Evolutionary conservation across 2,888 invertebrate species (phyloP), one percentile per base, ranked within the genome.

Genomic region (Lasioglossum malachurum): DNA sequence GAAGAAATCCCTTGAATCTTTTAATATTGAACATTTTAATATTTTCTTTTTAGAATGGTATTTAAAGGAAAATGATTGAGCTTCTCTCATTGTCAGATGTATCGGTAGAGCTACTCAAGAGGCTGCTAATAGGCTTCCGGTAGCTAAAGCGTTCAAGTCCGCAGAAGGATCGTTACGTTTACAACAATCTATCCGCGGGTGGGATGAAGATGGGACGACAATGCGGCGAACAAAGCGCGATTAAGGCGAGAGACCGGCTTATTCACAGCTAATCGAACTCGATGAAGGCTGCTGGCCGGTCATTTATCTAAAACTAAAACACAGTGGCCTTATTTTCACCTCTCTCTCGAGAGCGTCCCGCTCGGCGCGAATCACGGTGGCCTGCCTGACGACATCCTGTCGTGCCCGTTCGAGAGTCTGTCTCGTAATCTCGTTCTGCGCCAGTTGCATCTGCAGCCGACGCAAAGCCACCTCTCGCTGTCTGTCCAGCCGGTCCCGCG

Each of bases 311-410:
- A 69, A 69, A 69, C 38, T 53, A 53, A 53, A 53, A 53, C 53
- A 53, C 53, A 41, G 23, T 57, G n/a, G 53, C 69, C 41, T 72
- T 38, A 27, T 38, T 53, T 49, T 84, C 16, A 96, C 96, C 95
- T 96, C 96, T 94, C 95, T 94, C 93, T 96, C 96, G 79, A 96
- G 94, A 78, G 95, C 95, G 90, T 96, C 96, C 86, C 96, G 96
- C 93, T 96, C 96, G 57, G 96, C 95, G 75, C 96, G 96, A 88
- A 96, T 96, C 89, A 96, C 96, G 23, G 96, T 96, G 91, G 96
- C 96, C 93, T 96, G 96, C 82, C 96, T 96, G 87, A 97, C 96
- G 69, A 96, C 96, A 93, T 96, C 97, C 93, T 96, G 96, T 74
- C 96, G 95, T 14, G 96, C 96, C 86, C 96, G 95, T 93, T 97